Evolutionary conservation across 2,888 invertebrate genomes (phyloP).

Genomic region (Tiliacea citrago): DNA sequence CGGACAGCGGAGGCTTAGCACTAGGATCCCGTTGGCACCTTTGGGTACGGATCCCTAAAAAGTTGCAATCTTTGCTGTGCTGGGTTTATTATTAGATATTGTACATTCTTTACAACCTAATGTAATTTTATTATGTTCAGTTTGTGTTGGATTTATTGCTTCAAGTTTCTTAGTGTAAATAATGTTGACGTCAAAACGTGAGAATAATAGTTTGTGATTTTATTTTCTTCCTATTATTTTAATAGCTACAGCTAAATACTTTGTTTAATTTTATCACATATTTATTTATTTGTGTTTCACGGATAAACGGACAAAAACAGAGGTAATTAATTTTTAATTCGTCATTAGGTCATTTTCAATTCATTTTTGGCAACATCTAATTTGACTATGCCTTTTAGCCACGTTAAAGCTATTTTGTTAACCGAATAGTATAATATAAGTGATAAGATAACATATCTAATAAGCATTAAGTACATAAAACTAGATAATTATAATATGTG

Average conservation of each 20-base stretch:
- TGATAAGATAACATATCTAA: too few species aligned
- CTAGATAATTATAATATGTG: too few species aligned
- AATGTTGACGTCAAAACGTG: constrained; percentile 6
- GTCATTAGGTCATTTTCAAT: not conserved
- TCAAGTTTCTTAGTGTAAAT: not conserved
- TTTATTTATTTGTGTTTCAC: not conserved
- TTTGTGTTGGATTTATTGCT: not conserved
- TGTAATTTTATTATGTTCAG: constrained; percentile 10
- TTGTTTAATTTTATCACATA: not conserved
- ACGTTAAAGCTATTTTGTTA: not conserved
- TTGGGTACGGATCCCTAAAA: not conserved
- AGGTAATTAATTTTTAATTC: not conserved
- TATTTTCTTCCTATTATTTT: not conserved
- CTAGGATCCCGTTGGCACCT: too few species aligned
- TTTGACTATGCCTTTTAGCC: not conserved
- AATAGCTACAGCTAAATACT: too few species aligned
- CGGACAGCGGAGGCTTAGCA: not conserved
- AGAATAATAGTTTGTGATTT: not conserved
- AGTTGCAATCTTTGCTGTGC: not conserved
- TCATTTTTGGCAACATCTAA: not conserved
- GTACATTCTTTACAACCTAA: constrained; percentile 7
- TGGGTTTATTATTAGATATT: not conserved
- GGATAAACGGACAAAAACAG: not conserved
- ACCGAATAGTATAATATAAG: too few species aligned
- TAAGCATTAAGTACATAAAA: too few species aligned